Evolutionary conservation across 2,113 vertebrate genomes (phyloP), one percentile per base, ranked within the genome.

Genomic region (Sarotherodon lohbergeri): DNA sequence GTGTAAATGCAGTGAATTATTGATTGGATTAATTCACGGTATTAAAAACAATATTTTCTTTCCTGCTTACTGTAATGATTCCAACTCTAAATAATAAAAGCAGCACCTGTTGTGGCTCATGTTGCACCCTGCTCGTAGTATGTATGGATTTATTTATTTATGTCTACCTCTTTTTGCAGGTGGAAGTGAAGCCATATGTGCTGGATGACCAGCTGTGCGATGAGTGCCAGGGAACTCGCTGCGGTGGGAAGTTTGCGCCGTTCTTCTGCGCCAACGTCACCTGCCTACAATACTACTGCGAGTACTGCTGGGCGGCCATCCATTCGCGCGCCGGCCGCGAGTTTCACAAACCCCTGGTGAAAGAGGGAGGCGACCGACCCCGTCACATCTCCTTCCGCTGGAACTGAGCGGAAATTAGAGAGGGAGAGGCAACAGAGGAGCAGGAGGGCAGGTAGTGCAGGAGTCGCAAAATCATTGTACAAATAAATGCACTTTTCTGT

Each of bases 131-230:
- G 46, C 27, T 50, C 0, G 4, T 32, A 13, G 24, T 1, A 50
- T 48, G 8, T 48, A 29, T 0, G 61, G 34, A 11, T 12, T 76
- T 19, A 24, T 71, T 10, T 19, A 16, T n/a, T 54, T 1, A 5
- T 55, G 41, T 59, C 16, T 27, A 0, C 19, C 3, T 84, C 46
- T 54, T 52, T 8, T 27, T 90, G 19, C 97, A 99, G 99, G 99
- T 99, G 98, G 99, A 99, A 98, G 98, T 99, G 97, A 99, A 99
- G 98, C 98, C 99, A 98, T 99, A 99, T 95, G 99, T 99, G 96
- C 94, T 99, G 97, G 99, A 99, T 88, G 99, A 99, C 97, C 99
- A 99, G 97, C 98, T 99, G 96, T 99, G 99, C 89, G 99, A 99
- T 90, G 99, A 99, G 96, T 99, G 99, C 97, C 99, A 99, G 97